These are phyloP conservation scores for Onychomys torridus DNA, from an alignment of 2,797 vertebrate species.

Conservation along the genomic window DNA sequence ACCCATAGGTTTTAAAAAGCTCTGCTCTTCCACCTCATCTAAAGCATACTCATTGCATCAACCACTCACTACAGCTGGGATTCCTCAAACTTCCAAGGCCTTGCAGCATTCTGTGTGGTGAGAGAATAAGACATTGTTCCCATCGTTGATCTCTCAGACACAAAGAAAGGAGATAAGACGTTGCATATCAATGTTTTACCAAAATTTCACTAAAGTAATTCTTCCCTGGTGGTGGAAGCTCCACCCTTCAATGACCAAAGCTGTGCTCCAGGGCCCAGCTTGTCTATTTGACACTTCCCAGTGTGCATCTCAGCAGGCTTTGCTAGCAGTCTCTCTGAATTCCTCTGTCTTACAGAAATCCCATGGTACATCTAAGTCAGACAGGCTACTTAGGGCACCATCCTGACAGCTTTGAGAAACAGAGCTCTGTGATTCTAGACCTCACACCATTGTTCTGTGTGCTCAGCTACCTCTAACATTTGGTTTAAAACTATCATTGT, in stretches of 20 bases:
- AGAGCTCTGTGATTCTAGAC: background rate
- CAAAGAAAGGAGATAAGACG: background rate
- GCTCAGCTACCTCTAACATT: background rate
- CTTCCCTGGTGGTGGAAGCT: background rate
- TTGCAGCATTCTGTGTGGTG: background rate
- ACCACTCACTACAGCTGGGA: background rate
- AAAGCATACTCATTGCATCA: background rate
- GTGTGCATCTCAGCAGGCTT: background rate
- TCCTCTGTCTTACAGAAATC: background rate
- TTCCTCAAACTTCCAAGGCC: conserved; percentile 16
- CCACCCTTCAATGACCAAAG: background rate
- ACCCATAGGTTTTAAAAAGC: background rate
- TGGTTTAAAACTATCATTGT: background rate
- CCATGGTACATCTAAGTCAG: background rate
- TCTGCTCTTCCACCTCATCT: background rate
- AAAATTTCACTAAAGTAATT: conserved; percentile 12
- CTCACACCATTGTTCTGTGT: background rate
- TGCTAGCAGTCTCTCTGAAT: background rate
- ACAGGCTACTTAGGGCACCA: background rate
- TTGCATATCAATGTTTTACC: background rate
- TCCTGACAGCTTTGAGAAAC: background rate
- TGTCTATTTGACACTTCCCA: conserved; percentile 23
- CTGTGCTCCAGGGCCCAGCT: background rate
- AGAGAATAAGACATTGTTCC: background rate
- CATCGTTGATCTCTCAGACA: background rate